Evolutionary conservation across 2,113 vertebrate genomes (phyloP).

Genomic region (Podilymbus podiceps): DNA sequence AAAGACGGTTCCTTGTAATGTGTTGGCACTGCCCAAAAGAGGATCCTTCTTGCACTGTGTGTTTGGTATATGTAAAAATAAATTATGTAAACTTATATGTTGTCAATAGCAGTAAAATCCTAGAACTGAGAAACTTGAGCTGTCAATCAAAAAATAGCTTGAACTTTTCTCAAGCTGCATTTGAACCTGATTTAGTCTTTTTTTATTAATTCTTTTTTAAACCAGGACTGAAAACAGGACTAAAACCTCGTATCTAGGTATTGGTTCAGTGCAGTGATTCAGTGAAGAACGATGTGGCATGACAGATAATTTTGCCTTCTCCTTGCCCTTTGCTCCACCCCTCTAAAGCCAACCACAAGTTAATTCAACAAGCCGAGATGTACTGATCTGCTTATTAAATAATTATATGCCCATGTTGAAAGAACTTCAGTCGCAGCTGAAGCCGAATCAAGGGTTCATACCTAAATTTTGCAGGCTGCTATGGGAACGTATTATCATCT

Average conservation of each 20-base stretch:
- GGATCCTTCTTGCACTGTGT: background rate
- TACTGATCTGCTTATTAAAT: background rate
- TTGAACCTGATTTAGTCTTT: background rate
- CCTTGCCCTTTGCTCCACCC: background rate
- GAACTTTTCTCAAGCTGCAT: background rate
- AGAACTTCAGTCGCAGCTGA: background rate
- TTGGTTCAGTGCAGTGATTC: background rate
- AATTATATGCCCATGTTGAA: background rate
- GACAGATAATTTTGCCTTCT: background rate
- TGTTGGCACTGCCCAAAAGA: background rate
- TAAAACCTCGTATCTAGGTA: background rate
- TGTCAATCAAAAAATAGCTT: background rate
- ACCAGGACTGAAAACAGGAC: background rate
- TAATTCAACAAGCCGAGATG: background rate
- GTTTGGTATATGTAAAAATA: background rate
- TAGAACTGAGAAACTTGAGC: background rate
- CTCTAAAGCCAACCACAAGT: background rate
- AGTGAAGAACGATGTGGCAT: background rate
- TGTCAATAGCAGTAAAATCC: background rate
- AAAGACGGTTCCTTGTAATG: background rate
- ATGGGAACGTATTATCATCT: background rate
- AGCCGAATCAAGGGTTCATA: background rate
- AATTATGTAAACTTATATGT: no score
- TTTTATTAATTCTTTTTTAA: background rate
- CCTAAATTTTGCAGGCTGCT: conserved; percentile 27